Evolutionary conservation across 2,113 vertebrate genomes (phyloP).

Genomic region (Eolophus roseicapilla): DNA sequence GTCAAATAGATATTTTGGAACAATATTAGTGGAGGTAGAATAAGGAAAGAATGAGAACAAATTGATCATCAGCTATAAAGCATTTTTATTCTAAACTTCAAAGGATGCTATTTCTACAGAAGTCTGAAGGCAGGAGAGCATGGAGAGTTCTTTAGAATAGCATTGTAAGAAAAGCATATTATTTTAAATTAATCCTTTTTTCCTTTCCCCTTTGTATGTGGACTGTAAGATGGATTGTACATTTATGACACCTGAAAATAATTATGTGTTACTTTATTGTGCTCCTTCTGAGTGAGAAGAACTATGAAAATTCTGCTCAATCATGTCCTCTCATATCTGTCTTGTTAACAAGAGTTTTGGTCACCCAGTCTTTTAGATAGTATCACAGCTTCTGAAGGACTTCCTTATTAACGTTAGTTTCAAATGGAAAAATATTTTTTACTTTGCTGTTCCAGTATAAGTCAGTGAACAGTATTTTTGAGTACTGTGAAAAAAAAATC

Average conservation of each 20-base stretch:
- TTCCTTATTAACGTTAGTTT: background rate
- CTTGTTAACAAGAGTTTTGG: background rate
- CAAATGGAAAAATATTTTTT: background rate
- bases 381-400: background rate
- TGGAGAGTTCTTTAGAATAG: background rate
- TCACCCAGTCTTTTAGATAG: background rate
- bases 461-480: background rate
- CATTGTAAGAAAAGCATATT: background rate
- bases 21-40: background rate
- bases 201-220: background rate
- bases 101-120: background rate
- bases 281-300: background rate
- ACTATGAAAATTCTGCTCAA: background rate
- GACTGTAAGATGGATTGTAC: background rate
- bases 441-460: background rate
- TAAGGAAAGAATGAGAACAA: background rate
- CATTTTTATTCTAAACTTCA: background rate
- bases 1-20: background rate
- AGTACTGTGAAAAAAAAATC: background rate
- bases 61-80: background rate
- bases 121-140: background rate
- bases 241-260: background rate
- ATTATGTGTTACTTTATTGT: background rate
- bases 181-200: slow-evolving; percentile 33
- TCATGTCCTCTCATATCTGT: background rate